A percentile compares a stretch with the other conserved stretches of the same genome.
phyloP scores from a whole-genome alignment of 2,113 vertebrate species.

The Podocnemis expansa region DNA sequence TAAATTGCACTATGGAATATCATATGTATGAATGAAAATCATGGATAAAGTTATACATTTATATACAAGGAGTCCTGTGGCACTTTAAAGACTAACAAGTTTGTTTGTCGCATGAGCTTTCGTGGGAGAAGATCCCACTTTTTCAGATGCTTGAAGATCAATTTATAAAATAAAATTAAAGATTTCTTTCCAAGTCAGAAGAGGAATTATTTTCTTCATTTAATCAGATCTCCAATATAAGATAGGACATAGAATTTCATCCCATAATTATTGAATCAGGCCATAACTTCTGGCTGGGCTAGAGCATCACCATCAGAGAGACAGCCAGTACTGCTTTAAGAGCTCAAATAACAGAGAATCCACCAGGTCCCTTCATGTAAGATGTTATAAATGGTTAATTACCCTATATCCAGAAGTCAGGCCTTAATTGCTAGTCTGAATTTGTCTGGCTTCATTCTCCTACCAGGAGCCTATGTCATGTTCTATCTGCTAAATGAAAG shows the following conservation, averaged over 20 bases:
- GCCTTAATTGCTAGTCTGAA: not conserved
- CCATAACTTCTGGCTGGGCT: not conserved
- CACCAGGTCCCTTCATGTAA: not conserved
- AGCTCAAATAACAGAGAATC: not conserved
- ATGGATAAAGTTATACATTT: not conserved
- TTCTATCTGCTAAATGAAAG: fast-evolving
- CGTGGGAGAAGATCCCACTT: too few relatives aligned
- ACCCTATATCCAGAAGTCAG: not conserved
- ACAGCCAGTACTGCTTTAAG: fast-evolving
- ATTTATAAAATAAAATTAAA: too few relatives aligned
- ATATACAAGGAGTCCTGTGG: too few relatives aligned
- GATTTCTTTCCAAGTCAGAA: not conserved
- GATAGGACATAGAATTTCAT: not conserved
- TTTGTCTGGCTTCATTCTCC: not conserved
- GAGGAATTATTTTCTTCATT: not conserved
- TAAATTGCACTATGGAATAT: not conserved
- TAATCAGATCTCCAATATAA: not conserved
- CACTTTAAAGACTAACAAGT: too few relatives aligned
- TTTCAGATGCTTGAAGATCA: too few relatives aligned
- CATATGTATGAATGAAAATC: not conserved
- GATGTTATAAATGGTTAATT: slow-evolving; percentile 3
- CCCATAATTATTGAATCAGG: fast-evolving
- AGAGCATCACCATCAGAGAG: not conserved
- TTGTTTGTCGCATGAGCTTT: too few relatives aligned
- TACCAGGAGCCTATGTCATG: fast-evolving